phyloP scores from a whole-genome alignment of 2,888 invertebrate genomes.

The Dryococelus australis region DNA sequence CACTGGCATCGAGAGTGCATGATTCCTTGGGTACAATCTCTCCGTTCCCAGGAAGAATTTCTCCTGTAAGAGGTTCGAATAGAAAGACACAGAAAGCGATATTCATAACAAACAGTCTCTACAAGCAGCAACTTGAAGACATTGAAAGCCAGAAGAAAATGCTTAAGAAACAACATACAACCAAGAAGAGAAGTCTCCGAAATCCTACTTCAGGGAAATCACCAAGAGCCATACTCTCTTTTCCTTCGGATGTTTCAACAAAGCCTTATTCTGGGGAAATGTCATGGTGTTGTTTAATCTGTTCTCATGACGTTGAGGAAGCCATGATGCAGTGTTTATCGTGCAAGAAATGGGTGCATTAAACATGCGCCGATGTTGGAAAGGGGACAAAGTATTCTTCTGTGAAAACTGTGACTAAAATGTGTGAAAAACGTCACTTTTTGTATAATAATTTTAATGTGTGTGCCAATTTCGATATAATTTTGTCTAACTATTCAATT shows the following conservation, averaged over 20 bases:
- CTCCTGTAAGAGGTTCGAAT: conserved; percentile 12
- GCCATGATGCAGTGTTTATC: too few species aligned
- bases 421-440: too few species aligned
- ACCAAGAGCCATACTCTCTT: conserved; percentile 24
- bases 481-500: too few species aligned
- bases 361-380: too few species aligned
- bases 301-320: background rate
- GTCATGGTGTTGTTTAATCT: conserved; percentile 12
- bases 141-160: background rate
- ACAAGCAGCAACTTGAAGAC: background rate
- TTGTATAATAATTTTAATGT: too few species aligned
- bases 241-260: background rate
- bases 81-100: conserved; percentile 19
- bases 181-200: background rate
- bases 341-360: too few species aligned
- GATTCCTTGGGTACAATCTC: too few species aligned
- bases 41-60: background rate
- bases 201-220: conserved; percentile 17
- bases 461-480: too few species aligned
- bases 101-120: background rate
- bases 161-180: too few species aligned
- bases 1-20: too few species aligned
- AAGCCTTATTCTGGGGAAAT: background rate
- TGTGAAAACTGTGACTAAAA: too few species aligned
- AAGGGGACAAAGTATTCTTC: too few species aligned